phyloP scores from a whole-genome alignment of 2,888 invertebrate genomes.

The Lomographa bimaculata region DNA sequence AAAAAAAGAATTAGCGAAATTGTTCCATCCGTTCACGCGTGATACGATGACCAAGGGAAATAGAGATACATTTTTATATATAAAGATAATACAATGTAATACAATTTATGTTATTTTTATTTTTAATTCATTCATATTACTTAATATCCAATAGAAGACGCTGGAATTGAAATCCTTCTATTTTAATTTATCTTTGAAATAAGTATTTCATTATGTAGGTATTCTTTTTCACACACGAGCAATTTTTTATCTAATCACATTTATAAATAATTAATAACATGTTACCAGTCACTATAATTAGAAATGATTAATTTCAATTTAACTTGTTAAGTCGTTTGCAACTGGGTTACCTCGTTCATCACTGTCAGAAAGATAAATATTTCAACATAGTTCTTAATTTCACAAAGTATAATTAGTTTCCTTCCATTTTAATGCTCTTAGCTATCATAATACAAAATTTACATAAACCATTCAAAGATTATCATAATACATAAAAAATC shows the following conservation, averaged over 20 bases:
- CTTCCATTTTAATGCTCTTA: conserved; percentile 20
- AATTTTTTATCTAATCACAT: conserved; percentile 21
- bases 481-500: conserved; percentile 18
- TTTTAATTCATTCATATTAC: no score
- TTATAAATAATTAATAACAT: conserved; percentile 17
- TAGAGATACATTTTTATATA: no score
- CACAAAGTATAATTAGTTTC: conserved; percentile 28
- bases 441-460: conserved; percentile 15
- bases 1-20: no score
- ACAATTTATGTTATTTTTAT: no score
- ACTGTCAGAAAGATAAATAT: conserved; percentile 45
- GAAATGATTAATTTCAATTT: conserved; percentile 13
- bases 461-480: conserved; percentile 17
- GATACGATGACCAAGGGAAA: no score
- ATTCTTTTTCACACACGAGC: no score
- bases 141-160: no score
- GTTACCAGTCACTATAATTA: conserved; percentile 4
- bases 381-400: conserved; percentile 30
- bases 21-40: no score
- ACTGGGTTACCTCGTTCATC: conserved; percentile 37
- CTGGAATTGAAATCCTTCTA: no score
- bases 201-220: no score
- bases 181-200: no score
- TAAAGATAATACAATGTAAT: neutral
- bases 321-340: conserved; percentile 21